Evolutionary conservation across 1,140 invertebrate species (phyloP).

Genomic region (Anagrus nilaparvatae): DNA sequence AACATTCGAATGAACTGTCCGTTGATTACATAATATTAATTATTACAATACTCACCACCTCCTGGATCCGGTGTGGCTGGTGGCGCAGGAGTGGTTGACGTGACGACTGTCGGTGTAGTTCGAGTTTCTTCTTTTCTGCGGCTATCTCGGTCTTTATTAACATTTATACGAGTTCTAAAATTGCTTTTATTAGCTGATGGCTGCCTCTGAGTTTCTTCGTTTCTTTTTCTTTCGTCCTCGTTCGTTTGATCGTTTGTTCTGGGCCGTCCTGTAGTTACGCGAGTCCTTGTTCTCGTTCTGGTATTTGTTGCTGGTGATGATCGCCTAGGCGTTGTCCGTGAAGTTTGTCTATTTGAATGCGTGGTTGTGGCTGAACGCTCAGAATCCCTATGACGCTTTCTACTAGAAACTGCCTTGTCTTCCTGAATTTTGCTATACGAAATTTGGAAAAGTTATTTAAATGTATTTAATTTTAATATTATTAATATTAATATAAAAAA

Average conservation of each 20-base stretch:
- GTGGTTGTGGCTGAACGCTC: constrained; percentile 9
- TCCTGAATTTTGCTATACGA: neutral
- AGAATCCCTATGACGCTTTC: constrained; percentile 7
- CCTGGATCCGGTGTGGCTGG: constrained; percentile 84
- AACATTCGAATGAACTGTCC: neutral
- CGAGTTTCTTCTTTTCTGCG: constrained; percentile 20
- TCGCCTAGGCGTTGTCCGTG: constrained; percentile 14
- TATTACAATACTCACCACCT: constrained; percentile 46
- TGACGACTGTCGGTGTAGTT: constrained; percentile 17
- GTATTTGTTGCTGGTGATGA: constrained; percentile 14
- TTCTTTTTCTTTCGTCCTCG: constrained; percentile 25
- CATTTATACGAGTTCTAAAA: constrained; percentile 14
- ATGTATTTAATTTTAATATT: too few species aligned
- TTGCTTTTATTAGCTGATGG: constrained; percentile 20
- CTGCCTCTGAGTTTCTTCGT: constrained; percentile 18
- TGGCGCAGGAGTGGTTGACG: constrained; percentile 65
- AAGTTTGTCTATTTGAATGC: constrained; percentile 7
- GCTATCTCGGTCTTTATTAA: constrained; percentile 14
- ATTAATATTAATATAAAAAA: neutral
- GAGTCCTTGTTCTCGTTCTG: constrained; percentile 18
- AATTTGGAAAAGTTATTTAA: neutral
- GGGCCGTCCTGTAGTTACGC: constrained; percentile 9
- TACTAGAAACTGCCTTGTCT: constrained; percentile 8
- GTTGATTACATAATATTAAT: constrained; percentile 7
- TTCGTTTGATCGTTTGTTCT: constrained; percentile 10